phyloP scores from a whole-genome alignment of 2,113 vertebrate species.

The Prietella phreatophila region DNA sequence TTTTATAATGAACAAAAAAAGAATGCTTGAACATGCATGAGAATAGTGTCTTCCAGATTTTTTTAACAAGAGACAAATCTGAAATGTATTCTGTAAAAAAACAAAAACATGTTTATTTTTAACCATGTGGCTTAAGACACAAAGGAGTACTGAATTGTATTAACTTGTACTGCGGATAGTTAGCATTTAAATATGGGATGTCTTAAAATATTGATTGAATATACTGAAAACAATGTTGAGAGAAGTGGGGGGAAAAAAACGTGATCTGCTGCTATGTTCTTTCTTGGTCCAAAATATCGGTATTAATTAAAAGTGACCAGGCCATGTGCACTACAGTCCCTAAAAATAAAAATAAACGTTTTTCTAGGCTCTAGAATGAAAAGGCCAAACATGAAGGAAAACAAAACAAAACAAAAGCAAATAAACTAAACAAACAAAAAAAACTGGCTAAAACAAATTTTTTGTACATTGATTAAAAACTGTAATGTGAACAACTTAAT shows the following conservation, averaged over 20 bases:
- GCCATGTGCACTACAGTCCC: not conserved
- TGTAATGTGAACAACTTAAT: conserved; percentile 1
- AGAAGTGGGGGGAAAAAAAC: not conserved
- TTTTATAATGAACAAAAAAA: conserved; percentile 46
- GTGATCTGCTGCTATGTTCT: conserved; percentile 38
- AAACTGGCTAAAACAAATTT: not conserved
- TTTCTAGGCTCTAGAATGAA: not conserved
- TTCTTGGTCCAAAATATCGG: not conserved
- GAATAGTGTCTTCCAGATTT: conserved; percentile 64
- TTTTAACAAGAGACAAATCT: conserved; percentile 33
- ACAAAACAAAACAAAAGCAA: too few relatives aligned
- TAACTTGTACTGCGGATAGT: conserved; percentile 32
- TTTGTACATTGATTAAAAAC: not conserved
- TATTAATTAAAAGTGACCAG: conserved; percentile 18
- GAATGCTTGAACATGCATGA: conserved; percentile 63
- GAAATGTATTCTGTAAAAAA: conserved; percentile 35
- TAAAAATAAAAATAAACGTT: not conserved
- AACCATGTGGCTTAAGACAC: conserved; percentile 14
- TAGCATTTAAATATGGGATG: conserved; percentile 10
- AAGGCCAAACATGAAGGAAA: not conserved
- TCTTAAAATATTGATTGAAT: conserved; percentile 16
- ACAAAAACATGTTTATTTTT: conserved; percentile 7
- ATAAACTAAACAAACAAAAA: not conserved
- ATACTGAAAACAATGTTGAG: conserved; percentile 26
- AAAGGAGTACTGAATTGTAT: conserved; percentile 35